Evolutionary conservation across 1,140 invertebrate species (phyloP).

Genomic region (Drosophila melanogaster): DNA sequence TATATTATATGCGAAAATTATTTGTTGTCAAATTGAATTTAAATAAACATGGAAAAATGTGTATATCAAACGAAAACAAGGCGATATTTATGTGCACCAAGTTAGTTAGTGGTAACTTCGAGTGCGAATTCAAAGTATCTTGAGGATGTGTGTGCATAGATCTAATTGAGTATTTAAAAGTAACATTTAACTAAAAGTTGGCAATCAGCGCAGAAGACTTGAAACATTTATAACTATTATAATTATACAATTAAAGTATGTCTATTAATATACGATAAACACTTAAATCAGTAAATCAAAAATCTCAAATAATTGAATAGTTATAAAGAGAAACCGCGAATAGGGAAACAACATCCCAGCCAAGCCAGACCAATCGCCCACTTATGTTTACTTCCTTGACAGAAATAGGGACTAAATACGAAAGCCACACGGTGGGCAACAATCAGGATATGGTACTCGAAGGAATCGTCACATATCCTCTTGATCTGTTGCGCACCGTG

Average conservation of each 20-base stretch:
- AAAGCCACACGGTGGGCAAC: conserved; percentile 4
- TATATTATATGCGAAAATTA: conserved; percentile 44
- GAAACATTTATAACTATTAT: conserved; percentile 58
- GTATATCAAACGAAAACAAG: conserved; percentile 27
- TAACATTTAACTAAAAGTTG: conserved; percentile 67
- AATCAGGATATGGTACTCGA: neutral
- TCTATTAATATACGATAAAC: conserved; percentile 26
- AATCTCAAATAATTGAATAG: conserved; percentile 63
- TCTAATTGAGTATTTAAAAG: conserved; percentile 32
- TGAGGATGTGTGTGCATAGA: conserved; percentile 43
- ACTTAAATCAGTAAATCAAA: conserved; percentile 29
- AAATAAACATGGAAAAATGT: conserved; percentile 18
- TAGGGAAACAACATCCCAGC: conserved; percentile 4
- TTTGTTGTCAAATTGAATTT: conserved; percentile 58
- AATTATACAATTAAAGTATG: conserved; percentile 45
- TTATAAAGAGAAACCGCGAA: conserved; percentile 36
- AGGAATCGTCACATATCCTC: too few relatives aligned
- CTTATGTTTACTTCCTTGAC: conserved; percentile 21
- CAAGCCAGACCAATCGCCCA: conserved; percentile 29
- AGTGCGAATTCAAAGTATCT: conserved; percentile 19
- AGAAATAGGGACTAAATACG: conserved; percentile 18
- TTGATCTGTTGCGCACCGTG: conserved; percentile 10
- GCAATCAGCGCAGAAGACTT: conserved; percentile 84
- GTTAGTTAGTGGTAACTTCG: conserved; percentile 8
- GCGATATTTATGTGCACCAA: conserved; percentile 32